Evolutionary conservation across 2,113 vertebrate genomes (phyloP).

Genomic region (Verasper variegatus): DNA sequence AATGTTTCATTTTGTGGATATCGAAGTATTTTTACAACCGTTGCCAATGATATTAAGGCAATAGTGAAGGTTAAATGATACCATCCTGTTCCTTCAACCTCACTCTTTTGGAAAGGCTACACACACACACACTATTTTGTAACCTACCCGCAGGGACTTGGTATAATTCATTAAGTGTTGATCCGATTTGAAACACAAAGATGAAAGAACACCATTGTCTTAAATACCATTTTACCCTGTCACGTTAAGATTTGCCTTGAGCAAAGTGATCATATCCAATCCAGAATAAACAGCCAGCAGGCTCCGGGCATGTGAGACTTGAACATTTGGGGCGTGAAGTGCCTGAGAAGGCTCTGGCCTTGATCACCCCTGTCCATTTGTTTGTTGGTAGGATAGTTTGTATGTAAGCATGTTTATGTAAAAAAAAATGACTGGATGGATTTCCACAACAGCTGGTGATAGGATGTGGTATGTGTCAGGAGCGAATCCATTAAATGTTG

Average conservation of each 20-base stretch:
- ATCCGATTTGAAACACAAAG: not conserved
- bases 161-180: not conserved
- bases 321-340: not conserved
- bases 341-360: too few relatives aligned
- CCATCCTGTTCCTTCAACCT: not conserved
- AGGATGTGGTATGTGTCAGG: too few relatives aligned
- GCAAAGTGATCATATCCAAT: not conserved
- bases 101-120: not conserved
- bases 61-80: not conserved
- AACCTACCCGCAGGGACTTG: not conserved
- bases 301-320: not conserved
- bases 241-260: not conserved
- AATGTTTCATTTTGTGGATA: too few relatives aligned
- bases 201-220: not conserved
- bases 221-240: not conserved
- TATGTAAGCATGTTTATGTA: too few relatives aligned
- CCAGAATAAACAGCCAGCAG: not conserved
- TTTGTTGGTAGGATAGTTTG: too few relatives aligned
- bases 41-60: not conserved
- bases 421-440: too few relatives aligned
- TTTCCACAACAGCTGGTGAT: too few relatives aligned
- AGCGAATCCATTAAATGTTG: too few relatives aligned
- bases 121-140: not conserved
- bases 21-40: not conserved
- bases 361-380: too few relatives aligned